A percentile compares a stretch with the other conserved stretches of the same genome.
These are phyloP conservation scores for Pelosia muscerda DNA, from an alignment of 2,888 invertebrate species.

Conservation along the genomic window DNA sequence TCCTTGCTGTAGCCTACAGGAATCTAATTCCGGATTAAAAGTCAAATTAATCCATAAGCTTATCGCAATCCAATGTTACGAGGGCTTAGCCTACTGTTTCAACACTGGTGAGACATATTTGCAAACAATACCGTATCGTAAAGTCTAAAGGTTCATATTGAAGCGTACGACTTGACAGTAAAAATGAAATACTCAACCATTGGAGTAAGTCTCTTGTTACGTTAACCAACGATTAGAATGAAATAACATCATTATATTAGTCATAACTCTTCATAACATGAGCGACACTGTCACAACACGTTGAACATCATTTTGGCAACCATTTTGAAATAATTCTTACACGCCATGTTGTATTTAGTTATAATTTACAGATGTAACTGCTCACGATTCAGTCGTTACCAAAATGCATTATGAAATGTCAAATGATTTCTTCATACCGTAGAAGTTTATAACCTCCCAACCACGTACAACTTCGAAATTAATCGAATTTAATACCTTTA, in stretches of 20 bases:
- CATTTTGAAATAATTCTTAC: slow-evolving; percentile 21
- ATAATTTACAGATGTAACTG: neutral
- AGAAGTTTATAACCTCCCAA: too few species aligned
- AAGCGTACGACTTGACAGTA: slow-evolving; percentile 27
- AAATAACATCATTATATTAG: slow-evolving; percentile 21
- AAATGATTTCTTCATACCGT: neutral
- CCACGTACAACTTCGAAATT: neutral
- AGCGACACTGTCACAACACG: slow-evolving; percentile 19
- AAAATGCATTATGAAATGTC: neutral
- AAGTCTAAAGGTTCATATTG: slow-evolving; percentile 19
- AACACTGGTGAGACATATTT: neutral
- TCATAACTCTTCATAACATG: slow-evolving; percentile 23
- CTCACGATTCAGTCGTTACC: neutral
- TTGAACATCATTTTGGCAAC: slow-evolving; percentile 19
- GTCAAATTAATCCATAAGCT: too few species aligned
- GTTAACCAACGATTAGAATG: slow-evolving; percentile 31
- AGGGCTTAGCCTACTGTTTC: too few species aligned
- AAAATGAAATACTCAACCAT: slow-evolving; percentile 27
- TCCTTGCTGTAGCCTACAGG: too few species aligned
- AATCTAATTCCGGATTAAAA: too few species aligned
- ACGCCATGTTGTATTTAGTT: slow-evolving; percentile 14
- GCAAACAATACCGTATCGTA: neutral
- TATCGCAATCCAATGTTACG: too few species aligned
- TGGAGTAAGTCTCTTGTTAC: slow-evolving; percentile 31
- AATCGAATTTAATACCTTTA: neutral